Evolutionary conservation across 2,797 vertebrate species (phyloP).

Genomic region (Sebastes ruberrimus): DNA sequence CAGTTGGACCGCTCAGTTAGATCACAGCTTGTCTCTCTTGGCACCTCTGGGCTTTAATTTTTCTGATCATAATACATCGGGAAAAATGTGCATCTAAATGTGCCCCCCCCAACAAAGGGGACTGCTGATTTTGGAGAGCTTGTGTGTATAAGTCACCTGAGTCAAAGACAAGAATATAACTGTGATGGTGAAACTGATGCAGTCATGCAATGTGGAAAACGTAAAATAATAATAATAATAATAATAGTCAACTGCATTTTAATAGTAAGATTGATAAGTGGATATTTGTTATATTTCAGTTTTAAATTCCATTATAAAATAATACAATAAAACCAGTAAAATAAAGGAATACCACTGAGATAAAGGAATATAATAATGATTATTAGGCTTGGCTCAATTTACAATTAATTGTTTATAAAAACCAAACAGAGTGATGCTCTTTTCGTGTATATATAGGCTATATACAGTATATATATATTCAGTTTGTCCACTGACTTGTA

Average conservation of each 20-base stretch:
- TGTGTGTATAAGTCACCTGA: not conserved
- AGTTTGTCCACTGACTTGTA: slow-evolving; percentile 3
- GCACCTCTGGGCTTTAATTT: not conserved
- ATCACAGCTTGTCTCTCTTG: not conserved
- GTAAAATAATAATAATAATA: not conserved
- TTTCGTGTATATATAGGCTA: not conserved
- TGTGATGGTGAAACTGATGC: not conserved
- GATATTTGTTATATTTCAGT: not conserved
- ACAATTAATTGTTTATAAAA: not conserved
- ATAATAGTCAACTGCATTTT: not conserved
- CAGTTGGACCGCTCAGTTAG: not conserved
- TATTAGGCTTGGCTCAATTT: not conserved
- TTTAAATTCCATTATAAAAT: not conserved
- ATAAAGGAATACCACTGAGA: not conserved
- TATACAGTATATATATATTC: rapidly evolving
- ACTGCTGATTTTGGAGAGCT: not conserved
- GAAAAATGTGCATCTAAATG: not conserved
- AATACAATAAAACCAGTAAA: not conserved
- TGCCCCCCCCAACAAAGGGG: not conserved
- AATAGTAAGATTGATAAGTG: not conserved
- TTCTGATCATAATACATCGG: not conserved
- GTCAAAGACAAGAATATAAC: not conserved
- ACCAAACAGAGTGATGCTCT: not conserved
- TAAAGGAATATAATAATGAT: not conserved
- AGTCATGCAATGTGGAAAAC: not conserved